A percentile compares a stretch with the other conserved stretches of the same genome.
phyloP scores from a whole-genome alignment of 2,113 vertebrate species.

The Lichenostomus cassidix region DNA sequence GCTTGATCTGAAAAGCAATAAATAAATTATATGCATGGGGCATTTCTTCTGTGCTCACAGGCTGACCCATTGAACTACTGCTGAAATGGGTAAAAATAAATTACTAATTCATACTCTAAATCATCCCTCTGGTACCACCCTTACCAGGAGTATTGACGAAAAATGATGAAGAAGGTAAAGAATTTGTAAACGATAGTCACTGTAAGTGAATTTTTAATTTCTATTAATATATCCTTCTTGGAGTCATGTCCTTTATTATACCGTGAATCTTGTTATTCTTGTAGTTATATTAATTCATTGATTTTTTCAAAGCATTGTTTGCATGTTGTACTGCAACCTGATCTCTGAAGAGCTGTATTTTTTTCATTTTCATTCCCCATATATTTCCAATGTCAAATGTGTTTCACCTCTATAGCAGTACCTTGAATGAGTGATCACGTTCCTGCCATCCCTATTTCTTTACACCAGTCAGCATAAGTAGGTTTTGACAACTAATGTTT shows the following conservation, averaged over 20 bases:
- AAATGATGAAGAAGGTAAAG: neutral
- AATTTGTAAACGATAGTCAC: neutral
- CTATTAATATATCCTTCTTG: neutral
- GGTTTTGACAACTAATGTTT: neutral
- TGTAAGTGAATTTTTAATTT: neutral
- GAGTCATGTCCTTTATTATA: neutral
- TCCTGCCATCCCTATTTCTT: neutral
- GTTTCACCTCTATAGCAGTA: neutral
- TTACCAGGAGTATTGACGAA: neutral
- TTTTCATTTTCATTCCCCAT: neutral
- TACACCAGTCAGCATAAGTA: neutral
- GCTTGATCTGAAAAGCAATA: neutral
- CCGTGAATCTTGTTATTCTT: neutral
- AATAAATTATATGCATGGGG: neutral
- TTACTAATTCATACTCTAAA: neutral
- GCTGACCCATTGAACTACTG: neutral
- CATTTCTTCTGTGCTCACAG: neutral
- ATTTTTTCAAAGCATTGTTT: neutral
- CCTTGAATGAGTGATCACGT: fast-evolving
- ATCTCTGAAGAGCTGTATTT: neutral
- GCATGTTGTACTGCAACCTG: neutral
- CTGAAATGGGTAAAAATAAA: neutral
- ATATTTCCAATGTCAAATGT: neutral
- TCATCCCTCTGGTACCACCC: neutral
- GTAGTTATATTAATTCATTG: neutral